Percentiles rank a stretch among this genome's conserved stretches.
Evolutionary conservation across 2,888 invertebrate species (phyloP).

Genomic region (Epicampocera succincta): DNA sequence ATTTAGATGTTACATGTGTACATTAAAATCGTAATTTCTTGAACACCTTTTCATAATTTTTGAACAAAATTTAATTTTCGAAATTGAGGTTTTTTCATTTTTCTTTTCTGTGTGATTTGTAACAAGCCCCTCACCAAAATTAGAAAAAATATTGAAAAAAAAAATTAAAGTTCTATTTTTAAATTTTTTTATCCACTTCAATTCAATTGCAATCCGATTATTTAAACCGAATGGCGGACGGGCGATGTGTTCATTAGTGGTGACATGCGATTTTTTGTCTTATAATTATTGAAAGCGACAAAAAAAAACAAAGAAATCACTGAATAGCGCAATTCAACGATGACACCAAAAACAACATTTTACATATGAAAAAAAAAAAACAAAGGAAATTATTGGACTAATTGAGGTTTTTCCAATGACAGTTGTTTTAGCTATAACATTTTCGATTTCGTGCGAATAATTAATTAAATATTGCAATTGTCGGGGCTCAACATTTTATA

Average conservation of each 20-base stretch:
- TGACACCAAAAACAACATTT: neutral
- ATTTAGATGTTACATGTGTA: no score
- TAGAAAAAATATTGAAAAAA: neutral
- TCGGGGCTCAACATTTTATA: neutral
- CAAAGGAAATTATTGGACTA: slow-evolving; percentile 20
- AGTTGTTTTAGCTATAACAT: slow-evolving; percentile 30
- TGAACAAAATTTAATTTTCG: no score
- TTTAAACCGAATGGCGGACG: slow-evolving; percentile 16
- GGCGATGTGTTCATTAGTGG: slow-evolving; percentile 23
- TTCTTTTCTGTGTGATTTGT: no score
- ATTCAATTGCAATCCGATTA: slow-evolving; percentile 18
- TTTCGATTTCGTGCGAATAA: slow-evolving; percentile 52
- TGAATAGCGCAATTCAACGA: slow-evolving; percentile 35
- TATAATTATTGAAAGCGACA: slow-evolving; percentile 57
- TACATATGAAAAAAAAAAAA: neutral
- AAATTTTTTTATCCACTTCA: neutral
- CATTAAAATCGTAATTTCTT: no score
- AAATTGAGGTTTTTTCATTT: no score
- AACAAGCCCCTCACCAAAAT: no score
- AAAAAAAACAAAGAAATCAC: slow-evolving; percentile 37
- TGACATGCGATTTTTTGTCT: slow-evolving; percentile 59
- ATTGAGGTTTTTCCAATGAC: slow-evolving; percentile 45
- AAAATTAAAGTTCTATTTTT: no score
- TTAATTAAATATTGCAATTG: slow-evolving; percentile 34
- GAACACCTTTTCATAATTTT: no score